phyloP scores from a whole-genome alignment of 1,140 invertebrate genomes.

The Lepidurus packardi region DNA sequence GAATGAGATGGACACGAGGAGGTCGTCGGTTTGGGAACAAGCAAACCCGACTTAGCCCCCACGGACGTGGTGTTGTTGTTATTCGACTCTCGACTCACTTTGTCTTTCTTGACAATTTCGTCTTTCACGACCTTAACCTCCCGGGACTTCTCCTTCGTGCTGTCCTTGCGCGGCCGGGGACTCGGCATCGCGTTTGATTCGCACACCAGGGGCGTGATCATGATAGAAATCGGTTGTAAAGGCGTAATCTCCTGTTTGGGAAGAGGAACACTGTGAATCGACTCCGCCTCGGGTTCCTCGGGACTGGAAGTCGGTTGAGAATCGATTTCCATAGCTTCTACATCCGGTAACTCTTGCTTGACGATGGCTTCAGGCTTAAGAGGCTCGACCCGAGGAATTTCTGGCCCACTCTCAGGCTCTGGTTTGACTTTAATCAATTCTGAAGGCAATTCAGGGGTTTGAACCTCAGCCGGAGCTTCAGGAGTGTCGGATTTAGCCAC shows the following conservation, averaged over 20 bases:
- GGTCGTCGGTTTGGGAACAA: background rate
- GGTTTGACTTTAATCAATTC: background rate
- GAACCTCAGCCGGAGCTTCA: constrained; percentile 1
- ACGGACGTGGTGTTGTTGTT: background rate
- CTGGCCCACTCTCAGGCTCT: background rate
- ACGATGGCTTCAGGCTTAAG: background rate
- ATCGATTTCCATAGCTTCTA: background rate
- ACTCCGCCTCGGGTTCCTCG: constrained; percentile 5
- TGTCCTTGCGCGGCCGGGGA: constrained; percentile 5
- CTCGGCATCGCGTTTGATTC: background rate
- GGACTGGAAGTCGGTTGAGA: background rate
- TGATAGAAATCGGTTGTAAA: background rate
- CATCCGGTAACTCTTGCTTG: background rate
- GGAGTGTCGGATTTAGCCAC: background rate
- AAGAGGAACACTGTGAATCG: background rate
- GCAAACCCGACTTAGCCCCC: background rate
- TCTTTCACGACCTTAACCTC: background rate
- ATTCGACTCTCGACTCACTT: background rate
- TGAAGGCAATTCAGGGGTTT: background rate
- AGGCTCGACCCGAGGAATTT: background rate
- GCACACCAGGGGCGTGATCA: background rate
- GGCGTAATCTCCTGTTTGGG: background rate
- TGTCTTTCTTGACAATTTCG: background rate
- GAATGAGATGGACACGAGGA: background rate
- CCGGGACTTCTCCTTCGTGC: background rate